These are phyloP conservation scores for Sakesphorus luctuosus DNA, from an alignment of 2,113 vertebrate species.

Conservation along the genomic window DNA sequence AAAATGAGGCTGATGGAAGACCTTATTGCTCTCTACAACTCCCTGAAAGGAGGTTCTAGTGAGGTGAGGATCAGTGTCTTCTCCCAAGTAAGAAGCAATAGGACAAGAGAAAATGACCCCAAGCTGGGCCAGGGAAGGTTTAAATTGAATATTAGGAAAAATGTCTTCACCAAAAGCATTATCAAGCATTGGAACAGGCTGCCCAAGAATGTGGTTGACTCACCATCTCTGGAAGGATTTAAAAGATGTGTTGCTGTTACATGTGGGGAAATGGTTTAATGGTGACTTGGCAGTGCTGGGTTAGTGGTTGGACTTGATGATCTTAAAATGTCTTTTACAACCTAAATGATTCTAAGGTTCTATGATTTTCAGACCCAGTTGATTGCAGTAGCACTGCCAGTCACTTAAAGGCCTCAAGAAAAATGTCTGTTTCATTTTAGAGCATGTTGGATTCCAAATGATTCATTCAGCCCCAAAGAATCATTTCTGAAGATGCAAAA, in stretches of 20 bases:
- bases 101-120: not conserved
- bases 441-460: not conserved
- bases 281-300: not conserved
- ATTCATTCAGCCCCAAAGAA: not conserved
- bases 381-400: not conserved
- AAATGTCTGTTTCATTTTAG: not conserved
- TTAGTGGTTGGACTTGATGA: not conserved
- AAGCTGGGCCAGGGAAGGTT: not conserved
- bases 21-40: not conserved
- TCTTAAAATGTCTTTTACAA: not conserved
- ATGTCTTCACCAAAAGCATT: not conserved
- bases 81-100: not conserved
- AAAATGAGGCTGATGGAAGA: not conserved
- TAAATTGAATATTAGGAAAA: not conserved
- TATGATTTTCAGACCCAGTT: not conserved
- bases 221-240: not conserved
- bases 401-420: not conserved
- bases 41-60: not conserved
- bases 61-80: accelerated
- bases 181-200: not conserved
- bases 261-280: not conserved
- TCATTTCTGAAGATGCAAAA: not conserved
- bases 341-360: not conserved
- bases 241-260: not conserved
- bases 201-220: not conserved